Percentiles rank a stretch among this genome's conserved stretches.
These are phyloP conservation scores for Amphipoea oculea DNA, from an alignment of 2,888 invertebrate species.

Conservation along the genomic window DNA sequence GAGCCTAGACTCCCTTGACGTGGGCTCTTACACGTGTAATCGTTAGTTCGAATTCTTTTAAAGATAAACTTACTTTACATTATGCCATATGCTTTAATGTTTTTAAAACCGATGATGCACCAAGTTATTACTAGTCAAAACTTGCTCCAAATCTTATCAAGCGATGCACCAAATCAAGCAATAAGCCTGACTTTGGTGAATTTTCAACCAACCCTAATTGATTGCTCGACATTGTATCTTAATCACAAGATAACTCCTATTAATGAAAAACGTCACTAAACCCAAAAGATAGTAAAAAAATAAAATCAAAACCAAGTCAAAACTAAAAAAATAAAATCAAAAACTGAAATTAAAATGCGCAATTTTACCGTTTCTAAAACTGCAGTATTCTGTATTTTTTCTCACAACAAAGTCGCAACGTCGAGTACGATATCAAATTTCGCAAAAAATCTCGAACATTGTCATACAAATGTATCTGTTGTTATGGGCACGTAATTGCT, in stretches of 20 bases:
- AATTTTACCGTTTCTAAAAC: conserved; percentile 36
- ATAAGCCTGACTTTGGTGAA: background rate
- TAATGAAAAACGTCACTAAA: background rate
- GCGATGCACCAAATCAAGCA: background rate
- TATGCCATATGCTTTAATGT: background rate
- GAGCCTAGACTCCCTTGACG: background rate
- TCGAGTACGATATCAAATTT: conserved; percentile 81
- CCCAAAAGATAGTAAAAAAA: conserved; percentile 11
- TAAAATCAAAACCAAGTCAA: conserved; percentile 28
- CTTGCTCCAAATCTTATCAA: background rate
- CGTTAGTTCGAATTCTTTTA: background rate
- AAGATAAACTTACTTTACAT: too few relatives aligned
- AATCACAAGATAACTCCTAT: background rate
- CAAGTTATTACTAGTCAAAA: background rate
- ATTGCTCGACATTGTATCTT: background rate
- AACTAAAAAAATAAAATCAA: conserved; percentile 35
- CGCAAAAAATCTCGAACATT: conserved; percentile 85
- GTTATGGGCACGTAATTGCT: conserved; percentile 85
- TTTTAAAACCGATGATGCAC: background rate
- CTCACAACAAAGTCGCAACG: conserved; percentile 65
- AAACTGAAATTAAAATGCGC: conserved; percentile 2
- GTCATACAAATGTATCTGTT: conserved; percentile 90
- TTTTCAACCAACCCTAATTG: background rate
- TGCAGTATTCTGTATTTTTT: conserved; percentile 47
- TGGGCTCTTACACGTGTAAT: background rate